Evolutionary conservation across 2,797 vertebrate genomes (phyloP).

Genomic region (Melanotaenia pygmaea): DNA sequence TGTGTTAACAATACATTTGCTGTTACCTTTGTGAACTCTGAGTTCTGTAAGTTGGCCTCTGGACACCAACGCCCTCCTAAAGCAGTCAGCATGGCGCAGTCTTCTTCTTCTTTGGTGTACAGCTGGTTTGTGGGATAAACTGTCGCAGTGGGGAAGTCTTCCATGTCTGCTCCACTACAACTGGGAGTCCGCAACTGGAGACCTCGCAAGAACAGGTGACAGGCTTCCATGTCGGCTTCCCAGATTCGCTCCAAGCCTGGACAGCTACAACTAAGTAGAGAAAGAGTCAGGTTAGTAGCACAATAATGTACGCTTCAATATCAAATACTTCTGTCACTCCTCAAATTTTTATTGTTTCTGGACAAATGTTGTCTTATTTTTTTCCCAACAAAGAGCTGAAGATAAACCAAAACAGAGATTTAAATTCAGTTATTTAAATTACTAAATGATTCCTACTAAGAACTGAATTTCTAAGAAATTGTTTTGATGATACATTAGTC

Average conservation of each 20-base stretch:
- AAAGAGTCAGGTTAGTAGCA: not conserved
- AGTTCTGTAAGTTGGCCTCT: conserved; percentile 77
- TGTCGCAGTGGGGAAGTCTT: conserved; percentile 66
- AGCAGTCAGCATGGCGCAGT: conserved; percentile 80
- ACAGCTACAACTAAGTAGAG: conserved; percentile 81
- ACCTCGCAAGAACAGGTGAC: conserved; percentile 85
- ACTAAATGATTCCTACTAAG: not conserved
- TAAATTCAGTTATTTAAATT: not conserved
- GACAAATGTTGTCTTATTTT: too few species aligned
- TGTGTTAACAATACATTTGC: conserved; percentile 18
- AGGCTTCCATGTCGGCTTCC: conserved; percentile 91
- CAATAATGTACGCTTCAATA: not conserved
- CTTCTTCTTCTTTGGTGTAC: conserved; percentile 76
- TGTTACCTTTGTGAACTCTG: conserved; percentile 87
- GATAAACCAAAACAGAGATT: not conserved
- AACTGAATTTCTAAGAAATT: not conserved
- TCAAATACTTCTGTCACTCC: not conserved
- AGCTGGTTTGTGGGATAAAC: conserved; percentile 26
- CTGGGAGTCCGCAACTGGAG: conserved; percentile 82
- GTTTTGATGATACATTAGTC: not conserved
- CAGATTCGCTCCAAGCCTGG: conserved; percentile 87
- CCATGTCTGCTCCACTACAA: conserved; percentile 69
- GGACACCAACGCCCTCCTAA: conserved; percentile 73
- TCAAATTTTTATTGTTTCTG: not conserved
- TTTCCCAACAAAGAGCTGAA: too few species aligned